These are phyloP conservation scores for Agrenia bidenticulata DNA, from an alignment of 2,888 invertebrate species.

Conservation along the genomic window DNA sequence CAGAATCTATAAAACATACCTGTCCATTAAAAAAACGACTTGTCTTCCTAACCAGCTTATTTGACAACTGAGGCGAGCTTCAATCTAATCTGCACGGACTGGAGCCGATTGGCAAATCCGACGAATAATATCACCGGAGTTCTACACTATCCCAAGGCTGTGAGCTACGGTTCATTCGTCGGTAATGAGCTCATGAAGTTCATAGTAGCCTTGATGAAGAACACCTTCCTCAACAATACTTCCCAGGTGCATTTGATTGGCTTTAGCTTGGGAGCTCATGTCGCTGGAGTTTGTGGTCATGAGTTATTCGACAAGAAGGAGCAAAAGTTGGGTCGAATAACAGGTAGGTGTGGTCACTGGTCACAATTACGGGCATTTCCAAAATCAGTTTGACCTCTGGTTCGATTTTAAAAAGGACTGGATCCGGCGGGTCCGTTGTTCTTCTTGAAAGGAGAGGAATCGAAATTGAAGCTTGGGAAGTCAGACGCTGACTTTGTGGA, in stretches of 20 bases:
- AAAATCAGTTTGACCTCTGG: not conserved
- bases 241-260: not conserved
- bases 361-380: too few species aligned
- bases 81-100: slow-evolving; percentile 1
- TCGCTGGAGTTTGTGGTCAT: not conserved
- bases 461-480: not conserved
- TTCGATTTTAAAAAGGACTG: not conserved
- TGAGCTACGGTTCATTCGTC: not conserved
- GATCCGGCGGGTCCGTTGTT: not conserved
- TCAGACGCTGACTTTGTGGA: slow-evolving; percentile 1
- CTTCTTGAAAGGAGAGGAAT: not conserved
- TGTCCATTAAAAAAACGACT: too few species aligned
- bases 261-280: not conserved
- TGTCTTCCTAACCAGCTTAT: not conserved
- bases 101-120: not conserved
- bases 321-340: not conserved
- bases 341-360: not conserved
- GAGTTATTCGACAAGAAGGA: not conserved
- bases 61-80: not conserved
- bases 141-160: not conserved
- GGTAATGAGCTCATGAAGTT: not conserved
- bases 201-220: not conserved
- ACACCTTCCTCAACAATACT: not conserved
- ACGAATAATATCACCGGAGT: not conserved
- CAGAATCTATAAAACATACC: too few species aligned